A percentile compares a stretch with the other conserved stretches of the same genome.
Conservation (phyloP, 92 coral and sea anemone genomes). For the Paramuricea clavata region DNA sequence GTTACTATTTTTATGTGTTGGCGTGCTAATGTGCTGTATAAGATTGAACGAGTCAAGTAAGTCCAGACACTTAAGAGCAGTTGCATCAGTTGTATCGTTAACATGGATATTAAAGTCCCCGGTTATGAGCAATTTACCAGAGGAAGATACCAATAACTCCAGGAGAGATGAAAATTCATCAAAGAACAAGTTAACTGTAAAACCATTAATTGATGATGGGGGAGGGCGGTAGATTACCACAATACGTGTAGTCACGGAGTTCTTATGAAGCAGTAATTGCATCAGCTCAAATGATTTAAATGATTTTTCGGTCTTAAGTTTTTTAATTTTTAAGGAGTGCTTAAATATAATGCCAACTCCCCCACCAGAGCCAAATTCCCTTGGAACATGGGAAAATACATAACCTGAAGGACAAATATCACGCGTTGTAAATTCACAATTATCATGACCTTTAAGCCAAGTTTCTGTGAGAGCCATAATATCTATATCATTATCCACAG, state of each 20-base stretch:
- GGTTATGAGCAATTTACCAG: constrained; percentile 3
- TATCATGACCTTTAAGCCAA: not conserved
- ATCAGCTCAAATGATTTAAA: constrained; percentile 52
- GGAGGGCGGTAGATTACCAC: constrained; percentile 53
- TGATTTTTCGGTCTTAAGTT: not conserved
- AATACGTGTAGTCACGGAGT: constrained; percentile 23
- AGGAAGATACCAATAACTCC: not conserved
- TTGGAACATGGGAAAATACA: not conserved
- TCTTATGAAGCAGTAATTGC: constrained; percentile 32
- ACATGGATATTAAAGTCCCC: constrained; percentile 20
- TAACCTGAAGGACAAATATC: not conserved
- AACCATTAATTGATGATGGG: constrained; percentile 40
- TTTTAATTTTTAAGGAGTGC: not conserved
- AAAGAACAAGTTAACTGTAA: constrained; percentile 19
- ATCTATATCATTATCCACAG: not conserved
- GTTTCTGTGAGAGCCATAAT: constrained; percentile 21
- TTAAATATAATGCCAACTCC: not conserved
- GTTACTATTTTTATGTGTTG: constrained; percentile 46
- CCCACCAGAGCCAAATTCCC: not conserved
- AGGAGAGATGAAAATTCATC: constrained; percentile 47
- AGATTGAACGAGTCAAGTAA: constrained; percentile 61
- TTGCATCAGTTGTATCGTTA: constrained; percentile 36
- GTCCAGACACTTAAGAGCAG: constrained; percentile 43
- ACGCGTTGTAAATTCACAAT: not conserved
- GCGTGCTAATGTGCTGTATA: constrained; percentile 50